Evolutionary conservation across 2,888 invertebrate genomes (phyloP), one percentile per base, ranked within the genome.

Genomic region (Chloroclysta siterata): DNA sequence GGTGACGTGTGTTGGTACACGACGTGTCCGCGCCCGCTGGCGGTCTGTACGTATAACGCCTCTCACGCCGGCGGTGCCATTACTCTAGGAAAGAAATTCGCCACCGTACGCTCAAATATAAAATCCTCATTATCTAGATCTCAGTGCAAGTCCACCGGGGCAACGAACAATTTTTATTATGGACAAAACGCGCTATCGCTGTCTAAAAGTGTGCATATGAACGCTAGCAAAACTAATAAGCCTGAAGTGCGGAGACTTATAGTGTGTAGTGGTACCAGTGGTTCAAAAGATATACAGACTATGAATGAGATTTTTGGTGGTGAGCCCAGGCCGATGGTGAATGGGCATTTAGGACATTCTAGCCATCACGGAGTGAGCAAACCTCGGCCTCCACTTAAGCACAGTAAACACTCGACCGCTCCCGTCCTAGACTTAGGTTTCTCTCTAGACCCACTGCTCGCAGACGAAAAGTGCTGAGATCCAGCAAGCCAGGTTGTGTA

Each of bases 1-100:
- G 73, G 74, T 66, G 93, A 85, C 79, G 93, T 83, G 72, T 91
- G 89, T 70, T 89, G 94, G 88, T 94, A 94, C 78, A 81, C 93
- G 67, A 79, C 93, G 22, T 94, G 94, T 64, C 94, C 95, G 65
- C 94, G 95, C 66, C 94, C 95, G 11, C 93, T 95, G 11, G 92
- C 94, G 39, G 80, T 94, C 53, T 94, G 94, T 74, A 93, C 94
- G 7, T 94, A 91, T 76, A 93, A 94, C 75, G 89, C 94, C 51
- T 87, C 94, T 17, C 94, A 94, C 77, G 90, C 94, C 48, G 94
- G 94, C 53, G 91, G 94, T 69, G 93, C 94, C 10, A 84, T 94
- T 51, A 88, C 94, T 2, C 77, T 94, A 71, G 93, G 94, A 52
- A 92, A 91, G 70, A 84, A 85, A 70, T 89, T 90, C 74, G 93